Base-by-base conservation (phyloP, 2,888 invertebrate genomes). In the Agrochola macilenta region DNA sequence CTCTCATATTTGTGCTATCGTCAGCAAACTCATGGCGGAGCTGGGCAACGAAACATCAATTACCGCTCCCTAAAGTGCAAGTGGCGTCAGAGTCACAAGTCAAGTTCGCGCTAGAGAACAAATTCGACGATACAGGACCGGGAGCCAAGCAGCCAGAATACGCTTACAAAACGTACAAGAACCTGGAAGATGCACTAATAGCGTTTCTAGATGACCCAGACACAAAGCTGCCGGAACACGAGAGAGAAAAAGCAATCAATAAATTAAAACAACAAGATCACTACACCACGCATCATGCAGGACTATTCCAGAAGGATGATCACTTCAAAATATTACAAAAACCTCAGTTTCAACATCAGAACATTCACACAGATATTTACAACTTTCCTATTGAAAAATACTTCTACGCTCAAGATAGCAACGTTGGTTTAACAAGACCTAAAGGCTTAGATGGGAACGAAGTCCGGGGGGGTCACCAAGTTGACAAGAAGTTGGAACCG, bases 91-190 rank as follows among this genome's bases (percentile, higher is more conserved):
- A 92, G 23, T 90, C 94, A 0, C 97, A 97, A 86, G 93, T 96
- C 65, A 91, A 92, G 61, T 96, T 95, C 81, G 97, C 97, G 20
- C 78, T 93, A 39, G 96, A 97, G 65, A 96, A 95, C 91, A 94
- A 94, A 82, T 97, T 95, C 79, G 97, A 97, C 80, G 92, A 95
- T 86, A 97, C 97, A 0, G 97, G 97, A 11, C 97, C 97, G 0
- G 96, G 95, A 8, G 94, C 95, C 0, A 94, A 93, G 39, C 79
- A 87, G 2, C 93, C 90, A 0, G 94, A 93, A 71, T 90, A 87
- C 76, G 96, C 96, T 0, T 96, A 95, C 91, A 91, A 92, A 39
- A 95, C 95, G 0, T 96, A 94, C 89, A 93, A 91, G 39, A 94
- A 84, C 35, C 74, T 96, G 9, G 95, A 95, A 39, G 95, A 96